Base-by-base conservation (phyloP, 37 sponge, comb jelly and placozoan genomes). In the Ephydatia muelleri region DNA sequence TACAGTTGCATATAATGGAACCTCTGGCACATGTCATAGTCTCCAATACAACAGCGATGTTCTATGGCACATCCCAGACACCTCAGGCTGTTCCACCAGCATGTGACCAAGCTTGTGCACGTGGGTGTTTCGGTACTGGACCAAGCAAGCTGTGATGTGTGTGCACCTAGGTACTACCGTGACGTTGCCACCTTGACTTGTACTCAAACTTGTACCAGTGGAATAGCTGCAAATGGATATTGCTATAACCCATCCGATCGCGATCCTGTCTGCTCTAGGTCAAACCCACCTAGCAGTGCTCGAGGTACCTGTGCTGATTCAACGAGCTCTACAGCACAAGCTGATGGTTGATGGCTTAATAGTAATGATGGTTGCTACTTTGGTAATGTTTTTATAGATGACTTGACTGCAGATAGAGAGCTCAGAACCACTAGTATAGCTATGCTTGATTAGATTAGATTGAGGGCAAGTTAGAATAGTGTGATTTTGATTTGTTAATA, bases 31-130 rank as follows among this genome's bases (percentile, higher is more conserved):
- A 5, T n/a, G 76, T 76, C 27, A 33, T n/a, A 40, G 78, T 88
- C 32, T 68, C 25, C 25, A 77, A 76, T 65, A 31, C 66, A 11
- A 47, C 26, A 5, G 22, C 83, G 26, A 49, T 81, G 34, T 76
- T 83, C 21, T 82, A 88, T 70, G 89, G 89, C 29, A 88, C 89
- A 0, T n/a, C 67, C 36, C 29, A 74, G 32, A 2, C 28, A 29
- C 89, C 89, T 4, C 40, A 48, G 38, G 37, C 77, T 68, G 82
- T 88, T 22, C 89, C 89, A 28, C 25, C 34, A 12, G 38, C 68
- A 68, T 91, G 92, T 78, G 31, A 82, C 26, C 33, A 40, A 8
- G 34, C 25, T 22, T 91, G 92, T 83, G 72, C 28, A 3, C 73
- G 65, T 37, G 74, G 77, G 29, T 91, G 91, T 82, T 70, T 80